phyloP scores from a whole-genome alignment of 2,888 invertebrate genomes.

The Patella pellucida region DNA sequence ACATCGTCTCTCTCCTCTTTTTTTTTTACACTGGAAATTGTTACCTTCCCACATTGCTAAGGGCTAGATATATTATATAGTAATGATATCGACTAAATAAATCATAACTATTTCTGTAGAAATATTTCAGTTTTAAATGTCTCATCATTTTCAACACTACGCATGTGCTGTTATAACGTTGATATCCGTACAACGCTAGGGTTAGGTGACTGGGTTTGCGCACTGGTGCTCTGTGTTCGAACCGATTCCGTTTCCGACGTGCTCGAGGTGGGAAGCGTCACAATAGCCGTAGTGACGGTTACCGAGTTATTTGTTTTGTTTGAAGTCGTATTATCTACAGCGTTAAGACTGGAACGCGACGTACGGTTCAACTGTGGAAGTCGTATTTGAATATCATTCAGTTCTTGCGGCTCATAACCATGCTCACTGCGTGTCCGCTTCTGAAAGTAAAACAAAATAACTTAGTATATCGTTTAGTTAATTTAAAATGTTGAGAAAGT shows the following conservation, averaged over 20 bases:
- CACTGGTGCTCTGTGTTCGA: conserved; percentile 55
- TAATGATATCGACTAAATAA: background rate
- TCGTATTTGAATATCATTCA: conserved; percentile 65
- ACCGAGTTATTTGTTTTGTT: conserved; percentile 57
- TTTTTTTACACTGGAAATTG: background rate
- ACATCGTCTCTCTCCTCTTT: background rate
- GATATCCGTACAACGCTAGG: conserved; percentile 57
- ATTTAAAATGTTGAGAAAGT: no score
- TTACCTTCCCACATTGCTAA: no score
- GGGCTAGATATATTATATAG: no score
- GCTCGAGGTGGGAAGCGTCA: conserved; percentile 58
- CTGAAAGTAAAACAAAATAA: conserved; percentile 25
- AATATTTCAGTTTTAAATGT: conserved; percentile 13
- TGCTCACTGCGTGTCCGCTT: conserved; percentile 30
- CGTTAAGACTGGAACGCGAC: conserved; percentile 58
- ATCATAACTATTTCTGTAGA: background rate
- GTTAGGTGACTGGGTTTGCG: conserved; percentile 40
- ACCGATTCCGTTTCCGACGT: conserved; percentile 60
- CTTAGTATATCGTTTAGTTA: no score
- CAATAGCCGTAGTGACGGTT: conserved; percentile 62
- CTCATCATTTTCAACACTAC: background rate
- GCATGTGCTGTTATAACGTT: conserved; percentile 47
- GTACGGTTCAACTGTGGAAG: conserved; percentile 55
- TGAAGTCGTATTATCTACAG: conserved; percentile 37
- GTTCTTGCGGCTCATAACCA: conserved; percentile 56